Conservation (phyloP, 2,797 vertebrate genomes). For the Sebastes reedi region DNA sequence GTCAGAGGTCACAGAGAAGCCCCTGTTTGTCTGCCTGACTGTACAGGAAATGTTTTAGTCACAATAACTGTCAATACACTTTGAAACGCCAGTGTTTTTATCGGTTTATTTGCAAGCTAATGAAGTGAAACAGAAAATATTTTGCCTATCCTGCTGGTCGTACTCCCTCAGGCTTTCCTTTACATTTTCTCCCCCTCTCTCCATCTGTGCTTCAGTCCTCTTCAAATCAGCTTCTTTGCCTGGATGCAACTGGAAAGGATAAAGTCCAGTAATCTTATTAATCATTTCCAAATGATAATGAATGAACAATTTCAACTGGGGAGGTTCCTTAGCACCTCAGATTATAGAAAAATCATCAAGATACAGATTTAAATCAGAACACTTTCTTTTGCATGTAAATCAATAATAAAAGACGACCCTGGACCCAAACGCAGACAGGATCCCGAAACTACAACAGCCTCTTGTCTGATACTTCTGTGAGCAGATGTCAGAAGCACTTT, state of each 20-base stretch:
- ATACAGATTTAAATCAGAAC: neutral
- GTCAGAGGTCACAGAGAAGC: conserved; percentile 15
- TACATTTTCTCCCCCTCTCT: neutral
- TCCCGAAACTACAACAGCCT: no score
- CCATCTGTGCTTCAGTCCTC: neutral
- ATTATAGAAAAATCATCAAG: neutral
- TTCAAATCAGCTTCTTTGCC: neutral
- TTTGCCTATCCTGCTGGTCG: no score
- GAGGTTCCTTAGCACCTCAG: neutral
- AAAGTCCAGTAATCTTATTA: neutral
- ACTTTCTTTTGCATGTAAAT: neutral
- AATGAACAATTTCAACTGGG: neutral
- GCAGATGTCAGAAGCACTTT: neutral
- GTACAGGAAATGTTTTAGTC: neutral
- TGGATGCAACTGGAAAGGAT: neutral
- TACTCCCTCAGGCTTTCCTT: no score
- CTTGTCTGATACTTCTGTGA: neutral
- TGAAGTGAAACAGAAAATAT: neutral
- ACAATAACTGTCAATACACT: neutral
- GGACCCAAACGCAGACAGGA: no score
- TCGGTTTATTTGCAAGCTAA: neutral
- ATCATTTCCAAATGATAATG: neutral
- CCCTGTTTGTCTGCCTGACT: neutral
- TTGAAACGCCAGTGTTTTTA: neutral
- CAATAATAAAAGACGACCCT: neutral